These are phyloP conservation scores for Drosophila phalerata DNA, from an alignment of 2,888 invertebrate genomes.

Conservation along the genomic window DNA sequence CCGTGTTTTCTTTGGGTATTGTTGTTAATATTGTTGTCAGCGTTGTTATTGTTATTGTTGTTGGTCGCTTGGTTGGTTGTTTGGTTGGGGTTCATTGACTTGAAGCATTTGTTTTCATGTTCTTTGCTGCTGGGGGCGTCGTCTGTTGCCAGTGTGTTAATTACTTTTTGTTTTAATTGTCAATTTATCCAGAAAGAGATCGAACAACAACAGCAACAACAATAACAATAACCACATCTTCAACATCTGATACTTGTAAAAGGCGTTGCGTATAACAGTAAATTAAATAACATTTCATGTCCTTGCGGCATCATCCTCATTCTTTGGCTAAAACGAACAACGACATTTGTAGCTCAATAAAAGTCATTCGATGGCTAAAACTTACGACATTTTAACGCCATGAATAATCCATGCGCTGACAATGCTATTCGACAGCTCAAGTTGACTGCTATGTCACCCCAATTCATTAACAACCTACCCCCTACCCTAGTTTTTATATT, in stretches of 20 bases:
- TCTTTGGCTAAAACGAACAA: conserved; percentile 8
- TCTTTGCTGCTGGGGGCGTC: conserved; percentile 40
- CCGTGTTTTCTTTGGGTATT: conserved; percentile 17
- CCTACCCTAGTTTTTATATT: too few relatives aligned
- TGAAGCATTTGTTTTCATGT: conserved; percentile 51
- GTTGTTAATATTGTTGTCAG: conserved; percentile 1
- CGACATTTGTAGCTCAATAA: conserved; percentile 12
- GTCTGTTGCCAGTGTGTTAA: conserved; percentile 61
- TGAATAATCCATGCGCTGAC: background rate
- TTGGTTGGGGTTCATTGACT: conserved; percentile 71
- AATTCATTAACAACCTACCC: background rate
- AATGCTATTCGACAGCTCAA: background rate
- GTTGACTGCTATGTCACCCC: conserved; percentile 14
- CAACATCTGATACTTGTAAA: conserved; percentile 11
- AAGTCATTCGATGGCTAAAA: conserved; percentile 8
- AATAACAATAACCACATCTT: background rate
- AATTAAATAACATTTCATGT: conserved; percentile 22
- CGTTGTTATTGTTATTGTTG: conserved; percentile 32
- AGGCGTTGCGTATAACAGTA: conserved; percentile 5
- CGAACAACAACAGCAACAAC: conserved; percentile 15
- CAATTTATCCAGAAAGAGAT: conserved; percentile 54
- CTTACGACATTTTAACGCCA: background rate
- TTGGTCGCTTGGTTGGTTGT: conserved; percentile 16
- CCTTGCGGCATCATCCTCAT: conserved; percentile 15
- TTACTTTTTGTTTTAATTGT: conserved; percentile 73